Conservation (phyloP, 2,113 vertebrate species). For the Fregata magnificens region DNA sequence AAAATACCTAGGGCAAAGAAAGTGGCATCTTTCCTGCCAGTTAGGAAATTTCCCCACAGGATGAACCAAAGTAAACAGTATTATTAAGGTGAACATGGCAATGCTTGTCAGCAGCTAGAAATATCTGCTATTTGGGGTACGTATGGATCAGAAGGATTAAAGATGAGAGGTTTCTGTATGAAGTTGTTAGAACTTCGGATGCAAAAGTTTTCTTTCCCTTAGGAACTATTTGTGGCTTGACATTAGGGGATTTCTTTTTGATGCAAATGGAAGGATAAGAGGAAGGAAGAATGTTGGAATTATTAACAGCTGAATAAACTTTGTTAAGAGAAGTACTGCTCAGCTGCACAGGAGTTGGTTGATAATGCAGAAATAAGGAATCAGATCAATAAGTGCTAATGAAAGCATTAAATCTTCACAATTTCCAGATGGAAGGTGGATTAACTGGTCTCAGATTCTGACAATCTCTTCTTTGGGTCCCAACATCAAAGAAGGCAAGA, state of each 20-base stretch:
- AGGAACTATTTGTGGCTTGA: not conserved
- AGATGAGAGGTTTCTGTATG: not conserved
- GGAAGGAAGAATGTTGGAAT: conserved; percentile 14
- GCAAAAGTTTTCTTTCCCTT: not conserved
- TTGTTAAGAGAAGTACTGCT: not conserved
- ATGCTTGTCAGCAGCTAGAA: not conserved
- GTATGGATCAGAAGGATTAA: not conserved
- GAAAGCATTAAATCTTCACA: not conserved
- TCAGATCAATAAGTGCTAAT: not conserved
- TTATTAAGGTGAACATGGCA: not conserved
- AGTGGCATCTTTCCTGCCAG: not conserved
- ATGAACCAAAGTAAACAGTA: not conserved
- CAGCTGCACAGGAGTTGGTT: not conserved
- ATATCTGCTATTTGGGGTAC: not conserved
- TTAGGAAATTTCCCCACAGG: not conserved
- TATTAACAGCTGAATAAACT: conserved; percentile 40
- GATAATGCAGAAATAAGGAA: not conserved
- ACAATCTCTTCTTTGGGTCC: not conserved
- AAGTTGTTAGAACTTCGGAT: not conserved
- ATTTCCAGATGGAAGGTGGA: not conserved
- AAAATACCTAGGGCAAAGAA: not conserved
- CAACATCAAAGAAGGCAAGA: not conserved
- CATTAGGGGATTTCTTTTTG: conserved; percentile 6
- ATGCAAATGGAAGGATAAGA: not conserved
- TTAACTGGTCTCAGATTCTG: not conserved